Conservation (phyloP, 2,113 vertebrate genomes). For the Megaceryle maxima region DNA sequence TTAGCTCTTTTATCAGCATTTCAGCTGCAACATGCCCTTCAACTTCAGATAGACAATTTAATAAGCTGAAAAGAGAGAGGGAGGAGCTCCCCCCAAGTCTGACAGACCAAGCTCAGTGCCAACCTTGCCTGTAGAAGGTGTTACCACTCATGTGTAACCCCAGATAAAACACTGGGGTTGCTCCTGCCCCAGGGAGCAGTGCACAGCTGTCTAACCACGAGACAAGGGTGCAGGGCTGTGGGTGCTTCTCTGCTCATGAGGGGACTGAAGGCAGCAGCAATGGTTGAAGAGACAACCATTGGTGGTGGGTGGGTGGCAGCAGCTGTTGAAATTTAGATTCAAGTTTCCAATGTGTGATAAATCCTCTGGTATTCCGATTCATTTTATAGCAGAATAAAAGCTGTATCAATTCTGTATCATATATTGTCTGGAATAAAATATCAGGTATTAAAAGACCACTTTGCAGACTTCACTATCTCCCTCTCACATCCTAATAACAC, state of each 20-base stretch:
- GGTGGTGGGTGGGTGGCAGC: neutral
- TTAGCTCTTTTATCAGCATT: conserved; percentile 56
- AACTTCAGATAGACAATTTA: neutral
- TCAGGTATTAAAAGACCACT: neutral
- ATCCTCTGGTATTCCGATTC: neutral
- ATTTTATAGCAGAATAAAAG: neutral
- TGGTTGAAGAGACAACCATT: neutral
- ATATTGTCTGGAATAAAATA: neutral
- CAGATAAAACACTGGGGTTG: neutral
- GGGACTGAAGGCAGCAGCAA: neutral
- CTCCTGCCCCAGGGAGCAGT: neutral
- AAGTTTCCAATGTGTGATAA: neutral
- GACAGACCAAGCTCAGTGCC: neutral
- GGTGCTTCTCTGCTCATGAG: neutral
- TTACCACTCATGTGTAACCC: neutral
- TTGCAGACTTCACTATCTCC: neutral
- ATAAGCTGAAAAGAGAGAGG: neutral
- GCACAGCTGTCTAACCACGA: accelerated
- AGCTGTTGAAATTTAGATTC: neutral
- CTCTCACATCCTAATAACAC: neutral
- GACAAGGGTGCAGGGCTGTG: neutral
- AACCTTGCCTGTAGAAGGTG: neutral
- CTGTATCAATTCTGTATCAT: accelerated
- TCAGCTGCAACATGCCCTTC: conserved; percentile 7
- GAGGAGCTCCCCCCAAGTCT: accelerated